Conservation (phyloP, 2,888 invertebrate genomes). For the Laspeyria flexula region DNA sequence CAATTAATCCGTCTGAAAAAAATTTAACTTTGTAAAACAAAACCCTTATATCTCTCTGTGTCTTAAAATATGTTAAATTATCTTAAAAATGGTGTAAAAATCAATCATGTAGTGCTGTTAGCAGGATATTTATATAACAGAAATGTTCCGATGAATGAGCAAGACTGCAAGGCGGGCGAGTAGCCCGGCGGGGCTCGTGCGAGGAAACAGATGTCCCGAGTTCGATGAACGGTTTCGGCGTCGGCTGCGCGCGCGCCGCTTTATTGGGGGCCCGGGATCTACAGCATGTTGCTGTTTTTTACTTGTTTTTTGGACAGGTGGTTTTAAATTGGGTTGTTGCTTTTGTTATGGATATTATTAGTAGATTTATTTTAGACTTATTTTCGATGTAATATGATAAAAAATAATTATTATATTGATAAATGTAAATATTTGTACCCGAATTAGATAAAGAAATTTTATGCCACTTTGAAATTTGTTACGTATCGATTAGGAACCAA, state of each 20-base stretch:
- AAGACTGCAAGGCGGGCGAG: conserved; percentile 44
- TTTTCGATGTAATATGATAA: too few species aligned
- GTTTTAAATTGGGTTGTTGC: not conserved
- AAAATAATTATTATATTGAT: too few species aligned
- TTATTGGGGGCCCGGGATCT: conserved; percentile 41
- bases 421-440: too few species aligned
- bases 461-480: too few species aligned
- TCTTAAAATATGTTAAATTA: too few species aligned
- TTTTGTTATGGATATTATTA: not conserved
- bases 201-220: conserved; percentile 70
- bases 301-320: conserved; percentile 14
- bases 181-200: conserved; percentile 37
- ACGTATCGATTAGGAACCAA: too few species aligned
- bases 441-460: too few species aligned
- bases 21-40: too few species aligned
- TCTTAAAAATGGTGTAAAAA: not conserved
- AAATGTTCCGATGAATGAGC: conserved; percentile 59
- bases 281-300: conserved; percentile 53
- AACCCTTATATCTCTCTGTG: too few species aligned
- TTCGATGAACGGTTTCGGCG: conserved; percentile 76
- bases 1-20: too few species aligned
- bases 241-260: conserved; percentile 50
- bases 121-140: conserved; percentile 45
- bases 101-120: not conserved
- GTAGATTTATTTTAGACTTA: not conserved